Evolutionary conservation across 2,113 vertebrate genomes (phyloP).

Genomic region (Theristicus caerulescens): DNA sequence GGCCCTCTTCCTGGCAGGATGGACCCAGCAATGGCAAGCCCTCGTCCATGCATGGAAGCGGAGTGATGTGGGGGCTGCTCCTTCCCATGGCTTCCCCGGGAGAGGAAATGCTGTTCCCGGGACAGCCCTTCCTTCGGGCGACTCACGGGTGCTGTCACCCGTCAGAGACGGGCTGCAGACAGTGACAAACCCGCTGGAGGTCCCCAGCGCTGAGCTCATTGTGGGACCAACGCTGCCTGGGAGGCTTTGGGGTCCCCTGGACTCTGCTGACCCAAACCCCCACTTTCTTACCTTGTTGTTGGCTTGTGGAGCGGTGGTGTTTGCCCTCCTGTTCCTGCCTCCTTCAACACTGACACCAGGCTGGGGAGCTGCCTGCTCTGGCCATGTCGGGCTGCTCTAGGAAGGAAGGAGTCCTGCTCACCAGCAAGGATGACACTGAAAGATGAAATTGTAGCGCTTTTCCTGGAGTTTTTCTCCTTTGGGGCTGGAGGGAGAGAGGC

Average conservation of each 20-base stretch:
- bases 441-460: not conserved
- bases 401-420: not conserved
- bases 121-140: not conserved
- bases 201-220: not conserved
- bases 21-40: not conserved
- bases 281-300: not conserved
- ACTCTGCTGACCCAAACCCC: not conserved
- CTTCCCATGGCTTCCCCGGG: not conserved
- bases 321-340: not conserved
- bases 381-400: not conserved
- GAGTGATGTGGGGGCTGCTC: rapidly evolving
- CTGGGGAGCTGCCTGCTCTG: not conserved
- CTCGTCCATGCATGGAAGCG: rapidly evolving
- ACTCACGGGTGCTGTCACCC: rapidly evolving
- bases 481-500: not conserved
- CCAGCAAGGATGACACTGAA: not conserved
- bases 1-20: not conserved
- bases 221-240: not conserved
- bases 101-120: not conserved
- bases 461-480: not conserved
- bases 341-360: not conserved
- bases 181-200: not conserved
- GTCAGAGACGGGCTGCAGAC: rapidly evolving
- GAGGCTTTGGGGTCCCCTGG: not conserved
- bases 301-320: not conserved